Base-by-base conservation (phyloP, 35 echinoderm and acorn worm genomes). In the Apostichopus japonicus region DNA sequence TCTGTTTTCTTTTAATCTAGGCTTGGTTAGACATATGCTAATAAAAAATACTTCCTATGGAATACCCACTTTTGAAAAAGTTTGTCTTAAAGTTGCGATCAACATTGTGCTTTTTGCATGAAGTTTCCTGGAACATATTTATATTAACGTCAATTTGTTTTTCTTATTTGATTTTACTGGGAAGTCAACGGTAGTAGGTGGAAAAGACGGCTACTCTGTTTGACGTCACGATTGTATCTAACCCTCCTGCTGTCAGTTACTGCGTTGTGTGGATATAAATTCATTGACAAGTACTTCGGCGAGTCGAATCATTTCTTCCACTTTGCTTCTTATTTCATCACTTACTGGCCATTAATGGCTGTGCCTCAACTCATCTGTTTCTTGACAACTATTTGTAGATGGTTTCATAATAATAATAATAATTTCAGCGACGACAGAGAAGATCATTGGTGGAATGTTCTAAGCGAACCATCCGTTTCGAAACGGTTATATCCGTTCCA, bases 151-250 rank as follows among this genome's bases (percentile, higher is more conserved):
- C 4, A 82, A 52, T 16, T 82, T 52, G 9, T 82, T 82, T 56
- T 33, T 56, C 16, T 54, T 44, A 44, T 44, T 82, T 56, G 1
- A 16, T 8, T 51, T 82, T 44, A 13, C 10, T 23, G 4, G 10
- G 23, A 23, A 82, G 79, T 82, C 44, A 16, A 25, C 23, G 79
- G 79, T 54, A 51, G 79, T 8, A 56, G 15, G 6, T 59, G 81
- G 86, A 89, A 27, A 73, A 17, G 86, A 25, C 6, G 67, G 19
- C 19, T 89, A 89, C 86, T 89, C 17, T 23, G 61, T 27, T 1
- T 89, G 86, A 89, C 86, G 56, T 89, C 86, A 89, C 21, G 86
- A 11, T 25, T 72, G 23, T 72, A 54, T 44, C 11, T 89, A n/a
- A 24, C 27, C 9, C 1, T 24, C 0, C 59, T 72, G 4, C 17